Evolutionary conservation across 2,113 vertebrate genomes (phyloP), one percentile per base, ranked within the genome.

Genomic region (Prunella himalayana): DNA sequence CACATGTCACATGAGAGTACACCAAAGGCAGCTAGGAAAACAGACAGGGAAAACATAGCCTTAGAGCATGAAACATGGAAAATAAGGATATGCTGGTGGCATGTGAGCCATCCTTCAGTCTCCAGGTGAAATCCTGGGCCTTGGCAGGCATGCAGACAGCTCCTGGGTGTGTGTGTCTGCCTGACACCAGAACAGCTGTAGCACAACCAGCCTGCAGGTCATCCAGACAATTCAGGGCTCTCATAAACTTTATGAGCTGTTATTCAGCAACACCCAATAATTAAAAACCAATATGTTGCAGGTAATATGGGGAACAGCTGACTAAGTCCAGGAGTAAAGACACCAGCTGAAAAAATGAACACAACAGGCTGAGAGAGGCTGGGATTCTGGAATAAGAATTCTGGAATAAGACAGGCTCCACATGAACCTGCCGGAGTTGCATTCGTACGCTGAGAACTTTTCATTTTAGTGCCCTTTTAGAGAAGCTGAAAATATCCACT

Each of bases 401-500:
- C 8, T 78, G 72, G 82, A 87, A 68, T 15, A 33, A 73, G 56
- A 45, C 33, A 71, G 57, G 30, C 54, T 78, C 77, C 51, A 61
- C 24, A 6, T 13, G 77, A 91, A 69, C 31, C 90, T 81, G 83
- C 86, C 1, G 6, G 59, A 72, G 65, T 23, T 54, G 39, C 6
- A 1, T 86, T 84, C 0, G 0, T 66, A 64, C 0, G 0, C 63
- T 5, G 14, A 73, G 66, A 91, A 94, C 82, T 96, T 75, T 50
- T 53, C 59, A 69, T 91, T 89, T 89, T 88, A 63, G 59, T 95
- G 82, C 70, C 91, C 91, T 90, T 97, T 87, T 47, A 95, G 94
- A 95, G 73, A 13, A 70, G 73, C 84, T 88, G 89, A 86, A 96
- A 97, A 96, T 97, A 96, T 66, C 94, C 89, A 45, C 88, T 78